Evolutionary conservation across 2,113 vertebrate genomes (phyloP), one percentile per base, ranked within the genome.

Genomic region (Pedetes capensis): DNA sequence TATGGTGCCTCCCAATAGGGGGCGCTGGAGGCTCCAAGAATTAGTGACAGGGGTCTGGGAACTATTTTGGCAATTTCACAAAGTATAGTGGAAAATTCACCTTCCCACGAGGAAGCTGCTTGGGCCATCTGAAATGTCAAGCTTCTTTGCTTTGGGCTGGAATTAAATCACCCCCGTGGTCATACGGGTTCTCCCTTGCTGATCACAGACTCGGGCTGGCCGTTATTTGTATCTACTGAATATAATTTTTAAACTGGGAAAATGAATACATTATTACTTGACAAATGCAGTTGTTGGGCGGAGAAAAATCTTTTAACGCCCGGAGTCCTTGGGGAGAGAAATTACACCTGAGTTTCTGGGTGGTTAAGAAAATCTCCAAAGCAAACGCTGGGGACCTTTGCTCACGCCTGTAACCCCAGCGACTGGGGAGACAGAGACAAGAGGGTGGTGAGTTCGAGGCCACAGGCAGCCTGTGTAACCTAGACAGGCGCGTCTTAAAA

Each of bases 241-340:
- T 88, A 94, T n/a, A 72, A 94, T 92, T 82, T 57, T 11, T 79
- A 87, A 96, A 92, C 82, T 72, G 55, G 87, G 83, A 49, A 93
- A 81, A 95, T 79, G 82, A 94, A 90, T 96, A 88, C 92, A 90
- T 95, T 71, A 96, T 96, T 94, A 92, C 79, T 83, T 88, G 91
- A 92, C 74, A 97, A 93, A 93, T 53, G 47, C 0, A 59, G 44
- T 82, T 96, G 88, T 95, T 95, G 88, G 69, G 55, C n/a, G 76
- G 74, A 90, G 51, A 44, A 74, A 87, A 94, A 78, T 94, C 37
- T 85, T 61, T 78, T 90, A 87, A 92, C 95, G 90, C 37, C 59
- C 13, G 25, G 22, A 66, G 14, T 63, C 55, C 66, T 64, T 14
- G 13, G 71, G 49, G 92, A 39, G 7, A 63, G 61, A 63, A 51